A percentile compares a stretch with the other conserved stretches of the same genome.
phyloP scores from a whole-genome alignment of 2,113 vertebrate species.

The Amphilophus citrinellus region DNA sequence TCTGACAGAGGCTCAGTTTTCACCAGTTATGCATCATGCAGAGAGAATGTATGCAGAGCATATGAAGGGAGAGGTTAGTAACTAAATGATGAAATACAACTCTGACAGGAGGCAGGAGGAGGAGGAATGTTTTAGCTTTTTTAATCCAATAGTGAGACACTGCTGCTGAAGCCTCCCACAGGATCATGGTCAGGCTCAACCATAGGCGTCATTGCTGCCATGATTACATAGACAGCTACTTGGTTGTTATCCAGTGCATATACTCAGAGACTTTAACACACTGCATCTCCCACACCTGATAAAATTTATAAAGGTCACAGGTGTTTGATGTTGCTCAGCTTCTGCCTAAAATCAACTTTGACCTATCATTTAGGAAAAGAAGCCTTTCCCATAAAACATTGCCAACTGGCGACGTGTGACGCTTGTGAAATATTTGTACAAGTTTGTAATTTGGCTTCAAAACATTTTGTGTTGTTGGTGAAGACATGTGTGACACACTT shows the following conservation, averaged over 20 bases:
- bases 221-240: conserved; percentile 62
- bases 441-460: conserved; percentile 42
- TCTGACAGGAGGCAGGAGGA: conserved; percentile 53
- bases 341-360: conserved; percentile 41
- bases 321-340: conserved; percentile 5
- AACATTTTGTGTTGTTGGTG: conserved; percentile 25
- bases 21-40: conserved; percentile 55
- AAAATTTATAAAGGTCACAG: conserved; percentile 31
- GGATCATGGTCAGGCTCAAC: conserved; percentile 68
- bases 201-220: conserved; percentile 60
- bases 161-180: conserved; percentile 61
- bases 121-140: conserved; percentile 56
- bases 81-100: conserved; percentile 48
- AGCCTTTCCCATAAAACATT: conserved; percentile 33
- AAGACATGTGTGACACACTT: conserved; percentile 25
- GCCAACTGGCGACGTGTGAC: conserved; percentile 19
- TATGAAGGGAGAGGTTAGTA: conserved; percentile 19
- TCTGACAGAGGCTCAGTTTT: conserved; percentile 66
- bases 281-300: conserved; percentile 57
- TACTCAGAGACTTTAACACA: conserved; percentile 19
- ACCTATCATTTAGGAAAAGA: conserved; percentile 36
- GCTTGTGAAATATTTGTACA: conserved; percentile 45
- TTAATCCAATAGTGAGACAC: conserved; percentile 65
- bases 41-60: conserved; percentile 14
- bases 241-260: conserved; percentile 60